Percentiles rank a stretch among this genome's conserved stretches.
Evolutionary conservation across 2,888 invertebrate genomes (phyloP).

Genomic region (Drosophila sordidula): DNA sequence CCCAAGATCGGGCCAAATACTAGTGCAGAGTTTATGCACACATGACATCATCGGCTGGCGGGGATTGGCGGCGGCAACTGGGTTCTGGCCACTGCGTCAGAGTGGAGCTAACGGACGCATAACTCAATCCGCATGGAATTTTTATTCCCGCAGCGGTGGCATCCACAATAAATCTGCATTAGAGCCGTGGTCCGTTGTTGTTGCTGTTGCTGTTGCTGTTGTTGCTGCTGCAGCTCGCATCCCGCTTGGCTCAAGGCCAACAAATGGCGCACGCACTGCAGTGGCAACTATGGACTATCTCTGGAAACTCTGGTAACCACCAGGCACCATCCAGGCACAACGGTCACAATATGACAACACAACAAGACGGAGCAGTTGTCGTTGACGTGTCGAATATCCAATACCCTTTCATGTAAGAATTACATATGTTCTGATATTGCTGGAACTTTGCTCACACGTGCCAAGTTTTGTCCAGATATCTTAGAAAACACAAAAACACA

Average conservation of each 20-base stretch:
- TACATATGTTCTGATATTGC: too few species aligned
- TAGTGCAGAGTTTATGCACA: slow-evolving; percentile 12
- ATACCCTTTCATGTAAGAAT: not conserved
- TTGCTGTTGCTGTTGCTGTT: not conserved
- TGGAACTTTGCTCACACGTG: too few species aligned
- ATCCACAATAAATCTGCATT: slow-evolving; percentile 78
- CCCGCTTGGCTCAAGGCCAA: slow-evolving; percentile 76
- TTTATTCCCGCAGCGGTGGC: slow-evolving; percentile 78
- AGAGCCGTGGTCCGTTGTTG: slow-evolving; percentile 35
- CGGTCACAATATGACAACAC: slow-evolving; percentile 41
- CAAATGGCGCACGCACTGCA: slow-evolving; percentile 73
- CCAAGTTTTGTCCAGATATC: too few species aligned
- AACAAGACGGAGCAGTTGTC: not conserved
- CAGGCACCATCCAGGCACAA: slow-evolving; percentile 21
- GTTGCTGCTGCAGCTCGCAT: slow-evolving; percentile 9
- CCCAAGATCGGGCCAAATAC: slow-evolving; percentile 1
- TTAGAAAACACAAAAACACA: too few species aligned
- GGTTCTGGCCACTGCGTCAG: slow-evolving; percentile 52
- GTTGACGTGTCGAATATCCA: not conserved
- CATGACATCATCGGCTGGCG: slow-evolving; percentile 60
- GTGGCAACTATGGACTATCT: slow-evolving; percentile 24
- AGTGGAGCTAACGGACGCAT: slow-evolving; percentile 76
- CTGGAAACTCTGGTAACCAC: slow-evolving; percentile 11
- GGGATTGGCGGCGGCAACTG: not conserved
- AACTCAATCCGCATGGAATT: slow-evolving; percentile 80